Conservation (phyloP, 2,113 vertebrate species). For the Saccopteryx leptura region DNA sequence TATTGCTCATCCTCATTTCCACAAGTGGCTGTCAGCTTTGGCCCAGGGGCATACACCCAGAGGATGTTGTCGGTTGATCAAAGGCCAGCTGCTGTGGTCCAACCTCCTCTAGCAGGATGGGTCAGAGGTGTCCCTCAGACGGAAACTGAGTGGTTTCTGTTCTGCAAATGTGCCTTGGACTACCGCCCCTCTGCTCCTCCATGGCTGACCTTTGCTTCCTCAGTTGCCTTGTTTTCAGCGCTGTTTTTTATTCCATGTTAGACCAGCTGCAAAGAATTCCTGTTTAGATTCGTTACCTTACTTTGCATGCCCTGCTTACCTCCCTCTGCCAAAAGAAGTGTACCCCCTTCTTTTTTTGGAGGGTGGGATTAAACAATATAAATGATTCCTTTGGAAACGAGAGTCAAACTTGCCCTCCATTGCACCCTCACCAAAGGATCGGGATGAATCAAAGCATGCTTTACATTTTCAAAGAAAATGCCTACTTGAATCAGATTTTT, state of each 20-base stretch:
- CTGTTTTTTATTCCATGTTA: neutral
- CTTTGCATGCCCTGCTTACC: neutral
- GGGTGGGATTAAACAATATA: neutral
- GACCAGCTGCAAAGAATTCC: constrained; percentile 34
- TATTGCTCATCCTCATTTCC: constrained; percentile 34
- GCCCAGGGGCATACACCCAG: neutral
- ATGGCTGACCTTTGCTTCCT: constrained; percentile 61
- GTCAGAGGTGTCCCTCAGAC: constrained; percentile 44
- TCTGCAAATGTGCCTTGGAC: neutral
- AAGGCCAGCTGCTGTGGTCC: neutral
- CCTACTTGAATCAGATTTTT: constrained; percentile 55
- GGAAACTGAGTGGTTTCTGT: neutral
- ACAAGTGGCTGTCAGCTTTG: neutral
- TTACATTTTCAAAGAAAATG: constrained; percentile 76
- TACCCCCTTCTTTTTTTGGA: constrained; percentile 17
- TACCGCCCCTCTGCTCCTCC: neutral
- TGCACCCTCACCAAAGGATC: neutral
- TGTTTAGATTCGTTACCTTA: neutral
- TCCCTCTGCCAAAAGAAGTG: neutral
- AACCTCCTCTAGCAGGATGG: neutral
- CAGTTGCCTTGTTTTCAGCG: neutral
- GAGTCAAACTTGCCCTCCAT: neutral
- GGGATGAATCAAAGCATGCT: constrained; percentile 2
- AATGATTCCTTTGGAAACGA: neutral
- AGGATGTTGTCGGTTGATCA: neutral